These are phyloP conservation scores for Hormiphora californensis DNA, from an alignment of 37 sponge, comb jelly and placozoan species.

Conservation along the genomic window DNA sequence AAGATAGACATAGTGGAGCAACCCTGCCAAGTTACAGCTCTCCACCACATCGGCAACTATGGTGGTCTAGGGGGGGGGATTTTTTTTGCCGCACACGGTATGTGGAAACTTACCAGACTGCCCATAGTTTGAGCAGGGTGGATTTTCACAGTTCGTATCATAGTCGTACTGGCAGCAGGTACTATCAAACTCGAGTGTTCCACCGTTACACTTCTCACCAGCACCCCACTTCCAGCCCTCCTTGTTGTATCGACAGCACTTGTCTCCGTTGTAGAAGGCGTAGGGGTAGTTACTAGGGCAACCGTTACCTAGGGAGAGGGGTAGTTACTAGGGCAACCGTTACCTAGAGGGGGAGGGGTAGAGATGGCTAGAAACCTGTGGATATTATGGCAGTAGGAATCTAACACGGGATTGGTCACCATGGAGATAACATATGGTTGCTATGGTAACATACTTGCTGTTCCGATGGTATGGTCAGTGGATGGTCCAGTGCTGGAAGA, in stretches of 20 bases:
- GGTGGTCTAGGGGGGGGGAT: no score
- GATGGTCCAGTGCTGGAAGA: conserved; percentile 12
- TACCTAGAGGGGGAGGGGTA: neutral
- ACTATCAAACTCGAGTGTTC: neutral
- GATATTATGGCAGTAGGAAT: no score
- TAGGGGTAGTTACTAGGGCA: neutral
- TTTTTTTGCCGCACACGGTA: no score
- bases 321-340: neutral
- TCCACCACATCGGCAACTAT: no score
- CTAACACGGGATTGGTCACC: no score
- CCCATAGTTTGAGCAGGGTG: conserved; percentile 28
- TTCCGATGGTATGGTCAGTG: conserved; percentile 40
- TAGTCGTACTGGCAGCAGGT: neutral
- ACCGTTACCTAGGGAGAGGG: neutral
- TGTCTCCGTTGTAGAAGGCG: conserved; percentile 3
- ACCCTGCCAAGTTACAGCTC: no score
- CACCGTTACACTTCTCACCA: neutral
- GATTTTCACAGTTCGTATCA: neutral
- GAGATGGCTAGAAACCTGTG: no score
- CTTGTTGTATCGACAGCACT: neutral
- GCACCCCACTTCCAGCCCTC: neutral
- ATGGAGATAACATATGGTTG: no score
- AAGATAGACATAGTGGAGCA: no score
- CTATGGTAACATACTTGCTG: no score
- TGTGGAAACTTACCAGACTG: neutral